Conservation (phyloP, 2,888 invertebrate species). For the Ypsolopha sequella region DNA sequence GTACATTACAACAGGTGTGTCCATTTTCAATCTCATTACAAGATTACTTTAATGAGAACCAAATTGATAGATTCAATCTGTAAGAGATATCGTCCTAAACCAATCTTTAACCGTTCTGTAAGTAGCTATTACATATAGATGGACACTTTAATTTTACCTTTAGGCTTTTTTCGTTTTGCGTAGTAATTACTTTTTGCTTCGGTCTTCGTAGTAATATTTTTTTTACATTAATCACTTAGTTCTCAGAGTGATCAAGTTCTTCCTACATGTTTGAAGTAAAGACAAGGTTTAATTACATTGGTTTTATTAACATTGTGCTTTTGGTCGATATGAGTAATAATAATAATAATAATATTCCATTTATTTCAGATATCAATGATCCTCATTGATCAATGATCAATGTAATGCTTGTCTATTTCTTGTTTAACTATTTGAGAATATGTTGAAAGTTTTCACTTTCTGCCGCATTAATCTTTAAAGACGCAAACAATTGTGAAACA, state of each 20-base stretch:
- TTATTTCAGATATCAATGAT: too few species aligned
- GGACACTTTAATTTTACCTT: background rate
- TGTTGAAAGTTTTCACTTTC: background rate
- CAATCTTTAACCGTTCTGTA: background rate
- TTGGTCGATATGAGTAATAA: too few species aligned
- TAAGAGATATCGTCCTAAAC: background rate
- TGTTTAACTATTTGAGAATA: background rate
- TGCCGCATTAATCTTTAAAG: too few species aligned
- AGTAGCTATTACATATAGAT: background rate
- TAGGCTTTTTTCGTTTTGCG: background rate
- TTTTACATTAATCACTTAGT: background rate
- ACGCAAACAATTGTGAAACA: background rate
- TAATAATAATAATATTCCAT: too few species aligned
- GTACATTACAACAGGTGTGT: too few species aligned
- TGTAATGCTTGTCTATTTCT: background rate
- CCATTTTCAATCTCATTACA: slow-evolving; percentile 5
- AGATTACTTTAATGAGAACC: slow-evolving; percentile 8
- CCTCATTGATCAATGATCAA: too few species aligned
- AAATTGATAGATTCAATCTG: slow-evolving; percentile 6
- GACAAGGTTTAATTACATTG: too few species aligned
- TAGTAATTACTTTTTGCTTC: background rate
- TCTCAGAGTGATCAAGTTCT: too few species aligned
- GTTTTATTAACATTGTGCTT: too few species aligned
- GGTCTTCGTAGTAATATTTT: background rate
- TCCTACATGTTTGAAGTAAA: too few species aligned